phyloP scores from a whole-genome alignment of 2,888 invertebrate genomes.

The Nomada flava region DNA sequence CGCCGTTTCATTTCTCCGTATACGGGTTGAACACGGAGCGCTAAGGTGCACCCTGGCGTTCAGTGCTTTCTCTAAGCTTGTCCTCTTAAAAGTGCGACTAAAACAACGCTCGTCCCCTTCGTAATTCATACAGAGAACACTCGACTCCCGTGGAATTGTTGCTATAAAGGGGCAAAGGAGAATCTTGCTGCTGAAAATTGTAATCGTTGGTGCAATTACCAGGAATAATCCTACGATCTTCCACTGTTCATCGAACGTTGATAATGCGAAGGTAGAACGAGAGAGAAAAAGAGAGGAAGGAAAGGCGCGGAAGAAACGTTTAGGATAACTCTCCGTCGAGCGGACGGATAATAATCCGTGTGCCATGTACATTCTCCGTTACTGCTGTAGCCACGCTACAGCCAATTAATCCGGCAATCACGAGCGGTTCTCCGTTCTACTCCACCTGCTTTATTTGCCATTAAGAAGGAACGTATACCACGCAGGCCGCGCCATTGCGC shows the following conservation, averaged over 20 bases:
- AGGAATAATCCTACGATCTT: slow-evolving; percentile 18
- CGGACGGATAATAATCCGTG: slow-evolving; percentile 72
- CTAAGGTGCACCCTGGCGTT: background rate
- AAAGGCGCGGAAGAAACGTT: slow-evolving; percentile 67
- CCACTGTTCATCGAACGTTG: slow-evolving; percentile 18
- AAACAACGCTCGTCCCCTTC: slow-evolving; percentile 3
- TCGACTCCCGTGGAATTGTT: slow-evolving; percentile 35
- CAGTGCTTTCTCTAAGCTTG: no score
- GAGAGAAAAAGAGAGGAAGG: slow-evolving; percentile 17
- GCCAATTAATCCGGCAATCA: slow-evolving; percentile 81
- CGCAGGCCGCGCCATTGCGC: slow-evolving; percentile 66
- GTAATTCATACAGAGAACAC: slow-evolving; percentile 20
- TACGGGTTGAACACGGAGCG: background rate
- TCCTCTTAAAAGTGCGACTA: background rate
- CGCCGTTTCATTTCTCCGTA: slow-evolving; percentile 56
- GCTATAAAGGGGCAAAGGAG: background rate
- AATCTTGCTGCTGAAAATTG: slow-evolving; percentile 9
- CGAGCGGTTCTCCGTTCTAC: slow-evolving; percentile 72
- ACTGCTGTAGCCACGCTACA: slow-evolving; percentile 73
- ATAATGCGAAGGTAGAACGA: slow-evolving; percentile 3
- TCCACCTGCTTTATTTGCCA: slow-evolving; percentile 79
- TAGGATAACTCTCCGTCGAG: slow-evolving; percentile 70
- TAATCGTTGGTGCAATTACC: slow-evolving; percentile 15
- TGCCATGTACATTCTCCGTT: slow-evolving; percentile 70
- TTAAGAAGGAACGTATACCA: slow-evolving; percentile 70